Evolutionary conservation across 2,888 invertebrate species (phyloP).

Genomic region (Artemia sp.): DNA sequence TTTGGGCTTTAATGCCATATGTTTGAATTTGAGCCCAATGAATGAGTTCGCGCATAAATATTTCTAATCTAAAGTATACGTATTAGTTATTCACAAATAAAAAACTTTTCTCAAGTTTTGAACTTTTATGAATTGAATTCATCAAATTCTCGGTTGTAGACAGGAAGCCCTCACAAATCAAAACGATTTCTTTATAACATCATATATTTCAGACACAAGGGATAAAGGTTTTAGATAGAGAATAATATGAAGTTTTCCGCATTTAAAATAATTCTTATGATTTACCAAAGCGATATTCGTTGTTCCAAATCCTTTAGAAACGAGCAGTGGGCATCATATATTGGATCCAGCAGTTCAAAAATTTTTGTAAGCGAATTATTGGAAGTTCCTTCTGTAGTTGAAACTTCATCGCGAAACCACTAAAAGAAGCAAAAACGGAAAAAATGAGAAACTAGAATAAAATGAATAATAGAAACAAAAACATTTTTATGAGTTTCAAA

Average conservation of each 20-base stretch:
- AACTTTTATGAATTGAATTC: no score
- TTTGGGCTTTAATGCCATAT: no score
- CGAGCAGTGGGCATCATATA: slow-evolving; percentile 62
- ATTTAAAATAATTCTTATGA: slow-evolving; percentile 21
- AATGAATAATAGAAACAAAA: no score
- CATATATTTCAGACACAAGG: slow-evolving; percentile 20
- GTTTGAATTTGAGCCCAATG: no score
- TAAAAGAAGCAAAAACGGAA: slow-evolving; percentile 30
- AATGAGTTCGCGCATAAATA: no score
- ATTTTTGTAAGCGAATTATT: slow-evolving; percentile 42
- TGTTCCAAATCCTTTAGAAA: slow-evolving; percentile 62
- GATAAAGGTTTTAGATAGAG: slow-evolving; percentile 23
- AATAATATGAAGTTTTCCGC: not conserved
- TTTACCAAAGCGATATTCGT: slow-evolving; percentile 47
- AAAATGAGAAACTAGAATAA: no score
- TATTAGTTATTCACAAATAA: no score
- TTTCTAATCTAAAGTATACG: no score
- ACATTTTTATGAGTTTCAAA: no score
- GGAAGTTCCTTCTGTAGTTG: slow-evolving; percentile 43
- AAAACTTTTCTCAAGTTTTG: no score
- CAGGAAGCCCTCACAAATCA: slow-evolving; percentile 13
- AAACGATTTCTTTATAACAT: not conserved
- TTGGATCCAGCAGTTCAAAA: slow-evolving; percentile 45
- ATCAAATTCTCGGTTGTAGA: slow-evolving; percentile 15
- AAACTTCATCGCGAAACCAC: slow-evolving; percentile 56